A percentile compares a stretch with the other conserved stretches of the same genome.
These are phyloP conservation scores for Synanthedon tipuliformis DNA, from an alignment of 2,888 invertebrate genomes.

Conservation along the genomic window DNA sequence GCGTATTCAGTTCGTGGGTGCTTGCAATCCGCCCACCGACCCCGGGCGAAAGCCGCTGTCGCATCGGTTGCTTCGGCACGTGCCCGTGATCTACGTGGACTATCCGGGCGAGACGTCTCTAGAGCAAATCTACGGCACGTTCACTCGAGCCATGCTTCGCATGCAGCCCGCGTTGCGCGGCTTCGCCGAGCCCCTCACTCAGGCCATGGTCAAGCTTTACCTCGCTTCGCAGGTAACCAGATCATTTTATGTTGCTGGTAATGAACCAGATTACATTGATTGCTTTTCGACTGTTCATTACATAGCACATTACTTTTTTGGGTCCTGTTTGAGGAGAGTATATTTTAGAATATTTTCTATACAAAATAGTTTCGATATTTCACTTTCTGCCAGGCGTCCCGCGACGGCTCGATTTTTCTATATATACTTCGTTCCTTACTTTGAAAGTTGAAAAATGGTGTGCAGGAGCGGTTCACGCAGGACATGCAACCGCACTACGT, in stretches of 20 bases:
- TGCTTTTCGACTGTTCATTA: no score
- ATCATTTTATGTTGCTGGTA: no score
- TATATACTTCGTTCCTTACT: no score
- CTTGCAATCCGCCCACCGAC: constrained; percentile 99
- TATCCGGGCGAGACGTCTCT: constrained; percentile 98
- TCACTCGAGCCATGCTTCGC: constrained; percentile 97
- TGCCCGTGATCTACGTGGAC: constrained; percentile 98
- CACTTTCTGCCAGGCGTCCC: no score
- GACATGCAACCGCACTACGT: constrained; percentile 99
- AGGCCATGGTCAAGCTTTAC: constrained; percentile 99
- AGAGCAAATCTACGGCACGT: constrained; percentile 97
- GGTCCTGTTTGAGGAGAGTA: no score
- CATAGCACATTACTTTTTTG: no score
- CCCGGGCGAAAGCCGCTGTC: constrained; percentile 97
- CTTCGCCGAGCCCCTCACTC: constrained; percentile 95
- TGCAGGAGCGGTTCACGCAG: constrained; percentile 96
- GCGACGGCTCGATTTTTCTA: no score
- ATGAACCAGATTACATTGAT: no score
- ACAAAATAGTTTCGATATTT: no score
- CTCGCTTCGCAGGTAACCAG: constrained; percentile 73
- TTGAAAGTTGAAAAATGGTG: no score
- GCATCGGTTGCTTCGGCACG: constrained; percentile 89
- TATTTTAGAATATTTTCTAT: no score
- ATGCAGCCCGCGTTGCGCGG: constrained; percentile 91
- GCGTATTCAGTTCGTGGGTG: constrained; percentile 99